Percentiles rank a stretch among this genome's conserved stretches.
phyloP scores from a whole-genome alignment of 1,140 invertebrate genomes.

The Tetragnatha versicolor region DNA sequence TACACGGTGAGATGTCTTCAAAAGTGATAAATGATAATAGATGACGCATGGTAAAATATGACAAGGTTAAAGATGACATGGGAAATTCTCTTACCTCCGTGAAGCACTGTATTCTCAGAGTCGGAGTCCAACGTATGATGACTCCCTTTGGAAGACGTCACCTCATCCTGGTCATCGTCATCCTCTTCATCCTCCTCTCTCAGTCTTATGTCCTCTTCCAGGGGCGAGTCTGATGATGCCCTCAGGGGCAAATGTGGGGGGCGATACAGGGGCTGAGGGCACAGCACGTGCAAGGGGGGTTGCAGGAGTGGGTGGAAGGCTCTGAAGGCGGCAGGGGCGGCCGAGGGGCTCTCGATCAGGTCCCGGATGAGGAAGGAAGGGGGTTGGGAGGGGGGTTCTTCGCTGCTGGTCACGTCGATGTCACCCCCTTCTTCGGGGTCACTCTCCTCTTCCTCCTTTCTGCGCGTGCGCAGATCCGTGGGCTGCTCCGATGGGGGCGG shows the following conservation, averaged over 20 bases:
- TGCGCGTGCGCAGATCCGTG: conserved; percentile 33
- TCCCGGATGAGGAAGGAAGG: conserved; percentile 41
- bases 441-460: conserved; percentile 7
- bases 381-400: conserved; percentile 6
- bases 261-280: background rate
- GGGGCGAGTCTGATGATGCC: conserved; percentile 2
- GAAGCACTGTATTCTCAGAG: background rate
- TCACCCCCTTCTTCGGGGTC: conserved; percentile 8
- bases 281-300: background rate
- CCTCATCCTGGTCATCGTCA: conserved; percentile 40
- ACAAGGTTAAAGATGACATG: too few relatives aligned
- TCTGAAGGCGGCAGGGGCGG: background rate
- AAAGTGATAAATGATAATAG: too few relatives aligned
- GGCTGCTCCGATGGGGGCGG: conserved; percentile 18
- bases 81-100: conserved; percentile 11
- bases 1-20: too few relatives aligned
- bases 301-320: conserved; percentile 25
- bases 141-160: conserved; percentile 48
- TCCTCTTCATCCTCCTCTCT: conserved; percentile 23
- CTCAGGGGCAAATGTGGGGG: background rate
- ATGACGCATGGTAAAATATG: too few relatives aligned
- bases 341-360: conserved; percentile 22
- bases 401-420: conserved; percentile 44
- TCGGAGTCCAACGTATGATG: conserved; percentile 31
- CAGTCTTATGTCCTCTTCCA: background rate